These are phyloP conservation scores for Morus bassanus DNA, from an alignment of 2,797 vertebrate species.

Conservation along the genomic window DNA sequence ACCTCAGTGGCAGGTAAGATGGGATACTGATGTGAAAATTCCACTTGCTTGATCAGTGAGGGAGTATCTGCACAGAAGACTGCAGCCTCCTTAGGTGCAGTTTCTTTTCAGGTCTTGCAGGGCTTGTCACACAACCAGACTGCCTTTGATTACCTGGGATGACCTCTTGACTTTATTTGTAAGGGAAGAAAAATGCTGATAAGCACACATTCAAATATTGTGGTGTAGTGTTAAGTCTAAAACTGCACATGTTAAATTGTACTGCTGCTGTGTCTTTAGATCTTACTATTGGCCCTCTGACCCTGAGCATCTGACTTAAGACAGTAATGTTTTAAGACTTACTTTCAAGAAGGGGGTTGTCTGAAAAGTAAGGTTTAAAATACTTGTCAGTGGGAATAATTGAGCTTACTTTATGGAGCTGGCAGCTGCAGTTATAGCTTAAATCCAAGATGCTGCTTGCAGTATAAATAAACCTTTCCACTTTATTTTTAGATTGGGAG, in stretches of 20 bases:
- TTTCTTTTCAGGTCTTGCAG: not conserved
- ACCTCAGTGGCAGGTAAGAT: not conserved
- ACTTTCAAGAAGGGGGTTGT: not conserved
- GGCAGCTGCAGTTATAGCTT: constrained; percentile 18
- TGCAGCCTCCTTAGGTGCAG: not conserved
- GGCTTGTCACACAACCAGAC: not conserved
- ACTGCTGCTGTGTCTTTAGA: not conserved
- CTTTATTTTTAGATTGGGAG: constrained; percentile 64
- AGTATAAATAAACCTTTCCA: constrained; percentile 60
- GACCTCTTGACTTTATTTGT: not conserved
- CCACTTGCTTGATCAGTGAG: not conserved
- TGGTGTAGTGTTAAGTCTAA: not conserved
- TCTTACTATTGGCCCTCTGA: not conserved
- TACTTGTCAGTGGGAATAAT: constrained; percentile 19
- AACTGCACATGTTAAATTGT: not conserved
- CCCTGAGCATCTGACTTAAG: not conserved
- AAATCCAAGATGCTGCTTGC: constrained; percentile 21
- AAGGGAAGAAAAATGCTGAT: not conserved
- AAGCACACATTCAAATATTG: not conserved
- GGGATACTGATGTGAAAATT: not conserved
- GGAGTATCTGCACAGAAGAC: not conserved
- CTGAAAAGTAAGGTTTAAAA: not conserved
- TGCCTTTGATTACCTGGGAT: not conserved
- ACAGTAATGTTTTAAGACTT: not conserved
- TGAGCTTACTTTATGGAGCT: not conserved